Evolutionary conservation across 2,797 vertebrate species (phyloP).

Genomic region (Acrossocheilus fasciatus): DNA sequence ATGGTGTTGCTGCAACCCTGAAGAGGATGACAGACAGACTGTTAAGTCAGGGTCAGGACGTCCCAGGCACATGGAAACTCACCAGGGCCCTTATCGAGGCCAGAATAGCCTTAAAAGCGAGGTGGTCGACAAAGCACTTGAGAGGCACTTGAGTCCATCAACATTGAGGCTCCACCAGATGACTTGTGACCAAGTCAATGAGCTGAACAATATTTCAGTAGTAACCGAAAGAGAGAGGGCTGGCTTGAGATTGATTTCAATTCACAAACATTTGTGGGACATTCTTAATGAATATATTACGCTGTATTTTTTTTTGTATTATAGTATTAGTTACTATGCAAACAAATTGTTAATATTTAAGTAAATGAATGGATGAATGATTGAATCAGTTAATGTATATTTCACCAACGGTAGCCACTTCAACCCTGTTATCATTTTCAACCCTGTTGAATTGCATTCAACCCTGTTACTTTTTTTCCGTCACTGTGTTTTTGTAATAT

Average conservation of each 20-base stretch:
- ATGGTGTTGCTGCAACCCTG: conserved; percentile 15
- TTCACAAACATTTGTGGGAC: not conserved
- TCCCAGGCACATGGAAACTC: not conserved
- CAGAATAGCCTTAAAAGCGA: not conserved
- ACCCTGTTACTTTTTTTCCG: conserved; percentile 18
- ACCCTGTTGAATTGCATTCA: conserved; percentile 35
- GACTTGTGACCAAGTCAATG: not conserved
- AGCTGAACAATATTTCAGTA: not conserved
- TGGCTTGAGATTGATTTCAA: not conserved
- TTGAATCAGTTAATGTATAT: not conserved
- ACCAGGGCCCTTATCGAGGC: not conserved
- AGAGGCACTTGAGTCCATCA: conserved; percentile 7
- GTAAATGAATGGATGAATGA: not conserved
- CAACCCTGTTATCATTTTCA: conserved; percentile 37
- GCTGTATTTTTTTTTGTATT: not conserved
- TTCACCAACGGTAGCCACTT: not conserved
- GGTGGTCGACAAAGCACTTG: not conserved
- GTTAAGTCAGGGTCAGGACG: not conserved
- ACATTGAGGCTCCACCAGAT: not conserved
- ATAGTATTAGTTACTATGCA: not conserved
- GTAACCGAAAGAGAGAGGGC: not conserved
- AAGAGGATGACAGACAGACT: conserved; percentile 2
- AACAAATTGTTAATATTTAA: not conserved
- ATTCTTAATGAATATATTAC: not conserved
- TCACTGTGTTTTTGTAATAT: conserved; percentile 13